These are phyloP conservation scores for Pocota personata DNA, from an alignment of 2,888 invertebrate genomes.

Conservation along the genomic window DNA sequence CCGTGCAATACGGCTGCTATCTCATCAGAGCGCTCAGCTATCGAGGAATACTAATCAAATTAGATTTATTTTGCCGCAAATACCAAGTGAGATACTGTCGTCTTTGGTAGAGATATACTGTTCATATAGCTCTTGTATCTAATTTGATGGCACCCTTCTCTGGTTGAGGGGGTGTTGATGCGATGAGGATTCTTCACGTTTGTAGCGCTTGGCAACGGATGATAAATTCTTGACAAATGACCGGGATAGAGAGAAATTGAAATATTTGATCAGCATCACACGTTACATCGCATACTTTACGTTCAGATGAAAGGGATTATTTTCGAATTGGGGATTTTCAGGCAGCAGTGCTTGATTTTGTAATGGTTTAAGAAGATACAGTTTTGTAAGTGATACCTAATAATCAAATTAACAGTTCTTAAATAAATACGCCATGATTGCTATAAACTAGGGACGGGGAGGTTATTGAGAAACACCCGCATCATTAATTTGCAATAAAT, in stretches of 20 bases:
- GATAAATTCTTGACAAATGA: slow-evolving; percentile 32
- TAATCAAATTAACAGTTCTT: background rate
- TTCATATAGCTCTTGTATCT: background rate
- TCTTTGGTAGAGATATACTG: background rate
- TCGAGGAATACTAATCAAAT: slow-evolving; percentile 13
- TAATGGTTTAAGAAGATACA: background rate
- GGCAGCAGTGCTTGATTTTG: background rate
- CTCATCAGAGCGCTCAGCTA: background rate
- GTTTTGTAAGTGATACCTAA: too few relatives aligned
- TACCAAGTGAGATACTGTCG: background rate
- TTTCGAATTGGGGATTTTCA: background rate
- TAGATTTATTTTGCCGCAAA: slow-evolving; percentile 7
- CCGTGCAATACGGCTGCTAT: slow-evolving; percentile 16
- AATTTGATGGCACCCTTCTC: background rate
- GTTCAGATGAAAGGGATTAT: background rate
- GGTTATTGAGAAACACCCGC: too few relatives aligned
- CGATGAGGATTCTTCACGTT: slow-evolving; percentile 6
- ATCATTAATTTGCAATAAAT: too few relatives aligned
- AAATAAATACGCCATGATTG: too few relatives aligned
- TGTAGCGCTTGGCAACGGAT: slow-evolving; percentile 14
- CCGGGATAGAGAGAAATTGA: background rate
- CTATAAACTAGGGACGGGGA: too few relatives aligned
- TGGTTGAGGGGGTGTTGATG: background rate
- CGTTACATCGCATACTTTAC: background rate
- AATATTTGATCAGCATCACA: background rate